These are phyloP conservation scores for Brienomyrus longianalis DNA, from an alignment of 2,113 vertebrate species.

Conservation along the genomic window DNA sequence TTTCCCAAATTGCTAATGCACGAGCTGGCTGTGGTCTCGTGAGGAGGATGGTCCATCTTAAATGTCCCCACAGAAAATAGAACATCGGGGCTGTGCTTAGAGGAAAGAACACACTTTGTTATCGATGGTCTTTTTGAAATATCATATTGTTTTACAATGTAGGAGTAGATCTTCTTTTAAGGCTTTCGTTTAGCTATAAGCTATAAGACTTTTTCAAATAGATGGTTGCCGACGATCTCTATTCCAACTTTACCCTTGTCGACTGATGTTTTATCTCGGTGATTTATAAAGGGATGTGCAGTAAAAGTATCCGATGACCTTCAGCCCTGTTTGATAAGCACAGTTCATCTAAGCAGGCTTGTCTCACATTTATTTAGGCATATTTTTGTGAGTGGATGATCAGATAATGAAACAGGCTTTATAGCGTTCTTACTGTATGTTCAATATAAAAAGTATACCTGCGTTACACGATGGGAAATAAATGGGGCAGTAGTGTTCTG, in stretches of 20 bases:
- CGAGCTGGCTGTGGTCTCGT: neutral
- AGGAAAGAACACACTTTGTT: neutral
- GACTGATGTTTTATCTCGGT: neutral
- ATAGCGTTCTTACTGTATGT: neutral
- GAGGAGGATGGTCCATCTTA: neutral
- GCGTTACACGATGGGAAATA: neutral
- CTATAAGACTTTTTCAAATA: neutral
- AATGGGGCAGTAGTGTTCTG: neutral
- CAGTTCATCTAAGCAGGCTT: neutral
- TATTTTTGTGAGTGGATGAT: neutral
- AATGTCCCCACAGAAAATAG: neutral
- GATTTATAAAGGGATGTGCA: neutral
- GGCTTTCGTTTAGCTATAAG: neutral
- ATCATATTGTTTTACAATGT: neutral
- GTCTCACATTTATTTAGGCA: neutral
- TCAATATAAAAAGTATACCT: neutral
- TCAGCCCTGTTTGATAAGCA: neutral
- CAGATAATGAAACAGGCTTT: neutral
- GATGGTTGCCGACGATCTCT: neutral
- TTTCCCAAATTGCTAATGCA: neutral
- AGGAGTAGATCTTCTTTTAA: neutral
- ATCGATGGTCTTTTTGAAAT: neutral
- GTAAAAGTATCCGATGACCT: neutral
- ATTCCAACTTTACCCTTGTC: neutral
- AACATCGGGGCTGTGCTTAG: neutral